Evolutionary conservation across 1,140 invertebrate species (phyloP).

Genomic region (Achroia grisella): DNA sequence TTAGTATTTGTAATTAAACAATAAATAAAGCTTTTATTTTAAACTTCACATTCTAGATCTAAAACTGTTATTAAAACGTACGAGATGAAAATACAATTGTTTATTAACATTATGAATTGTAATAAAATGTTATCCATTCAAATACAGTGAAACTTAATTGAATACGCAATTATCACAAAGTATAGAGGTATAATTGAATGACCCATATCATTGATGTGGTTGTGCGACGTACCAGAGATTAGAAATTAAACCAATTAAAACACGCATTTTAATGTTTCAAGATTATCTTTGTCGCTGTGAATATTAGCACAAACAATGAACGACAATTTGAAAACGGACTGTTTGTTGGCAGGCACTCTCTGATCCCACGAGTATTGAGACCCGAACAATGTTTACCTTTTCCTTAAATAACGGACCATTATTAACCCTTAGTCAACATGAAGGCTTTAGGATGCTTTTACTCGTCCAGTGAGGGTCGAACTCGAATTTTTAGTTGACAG

Average conservation of each 20-base stretch:
- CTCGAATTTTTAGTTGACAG: conserved; percentile 2
- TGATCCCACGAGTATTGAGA: conserved; percentile 12
- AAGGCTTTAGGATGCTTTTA: conserved; percentile 14
- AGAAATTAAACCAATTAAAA: conserved; percentile 7
- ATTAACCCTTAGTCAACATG: conserved; percentile 20
- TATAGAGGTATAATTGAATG: too few species aligned
- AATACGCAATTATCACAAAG: too few species aligned
- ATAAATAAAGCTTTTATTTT: too few species aligned
- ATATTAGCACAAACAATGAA: conserved; percentile 18
- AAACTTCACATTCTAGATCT: too few species aligned
- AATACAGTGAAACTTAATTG: too few species aligned
- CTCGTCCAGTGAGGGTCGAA: conserved; percentile 7
- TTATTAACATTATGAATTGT: too few species aligned
- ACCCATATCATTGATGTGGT: not conserved
- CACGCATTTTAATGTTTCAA: conserved; percentile 1
- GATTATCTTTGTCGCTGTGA: conserved; percentile 10
- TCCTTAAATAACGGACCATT: conserved; percentile 21
- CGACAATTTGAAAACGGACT: conserved; percentile 15
- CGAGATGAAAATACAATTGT: too few species aligned
- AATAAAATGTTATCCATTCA: too few species aligned
- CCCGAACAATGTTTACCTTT: conserved; percentile 21
- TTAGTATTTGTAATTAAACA: too few species aligned
- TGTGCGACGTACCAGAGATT: not conserved
- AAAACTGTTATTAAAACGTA: too few species aligned
- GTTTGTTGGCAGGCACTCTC: conserved; percentile 6